Conservation (phyloP, 2,888 invertebrate genomes). For the Rambutsinella grinnellia region DNA sequence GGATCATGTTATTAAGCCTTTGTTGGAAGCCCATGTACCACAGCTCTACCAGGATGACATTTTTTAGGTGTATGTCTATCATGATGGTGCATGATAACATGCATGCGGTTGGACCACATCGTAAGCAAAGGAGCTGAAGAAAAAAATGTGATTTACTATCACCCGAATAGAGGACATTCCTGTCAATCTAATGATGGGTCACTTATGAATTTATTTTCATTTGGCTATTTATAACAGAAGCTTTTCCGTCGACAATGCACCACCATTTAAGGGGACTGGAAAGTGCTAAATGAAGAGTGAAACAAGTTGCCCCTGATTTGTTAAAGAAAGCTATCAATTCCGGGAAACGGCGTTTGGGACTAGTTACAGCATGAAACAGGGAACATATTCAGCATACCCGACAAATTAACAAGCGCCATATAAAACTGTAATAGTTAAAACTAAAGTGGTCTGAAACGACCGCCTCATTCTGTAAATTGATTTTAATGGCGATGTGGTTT, state of each 20-base stretch:
- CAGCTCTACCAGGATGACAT: conserved; percentile 26
- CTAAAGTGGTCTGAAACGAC: background rate
- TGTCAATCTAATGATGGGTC: conserved; percentile 36
- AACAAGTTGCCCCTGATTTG: conserved; percentile 3
- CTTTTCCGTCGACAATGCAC: conserved; percentile 10
- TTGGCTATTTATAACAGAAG: conserved; percentile 39
- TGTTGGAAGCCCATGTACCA: conserved; percentile 23
- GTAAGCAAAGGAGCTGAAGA: conserved; percentile 15
- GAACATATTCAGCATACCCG: too few species aligned
- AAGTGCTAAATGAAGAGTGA: conserved; percentile 15
- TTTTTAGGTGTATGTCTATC: conserved; percentile 20
- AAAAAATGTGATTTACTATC: conserved; percentile 29
- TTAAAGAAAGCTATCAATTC: conserved; percentile 3
- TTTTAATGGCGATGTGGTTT: too few species aligned
- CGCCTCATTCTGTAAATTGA: background rate
- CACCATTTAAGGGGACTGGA: conserved; percentile 3
- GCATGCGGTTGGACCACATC: too few species aligned
- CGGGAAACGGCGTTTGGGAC: conserved; percentile 5
- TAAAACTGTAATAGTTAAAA: too few species aligned
- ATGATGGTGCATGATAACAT: background rate
- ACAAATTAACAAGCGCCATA: too few species aligned
- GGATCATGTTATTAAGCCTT: conserved; percentile 29
- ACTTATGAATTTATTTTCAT: conserved; percentile 45
- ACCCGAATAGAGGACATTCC: conserved; percentile 28
- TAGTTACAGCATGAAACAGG: too few species aligned